A percentile compares a stretch with the other conserved stretches of the same genome.
Evolutionary conservation across 1,140 invertebrate genomes (phyloP).

Genomic region (Littorina saxatilis): DNA sequence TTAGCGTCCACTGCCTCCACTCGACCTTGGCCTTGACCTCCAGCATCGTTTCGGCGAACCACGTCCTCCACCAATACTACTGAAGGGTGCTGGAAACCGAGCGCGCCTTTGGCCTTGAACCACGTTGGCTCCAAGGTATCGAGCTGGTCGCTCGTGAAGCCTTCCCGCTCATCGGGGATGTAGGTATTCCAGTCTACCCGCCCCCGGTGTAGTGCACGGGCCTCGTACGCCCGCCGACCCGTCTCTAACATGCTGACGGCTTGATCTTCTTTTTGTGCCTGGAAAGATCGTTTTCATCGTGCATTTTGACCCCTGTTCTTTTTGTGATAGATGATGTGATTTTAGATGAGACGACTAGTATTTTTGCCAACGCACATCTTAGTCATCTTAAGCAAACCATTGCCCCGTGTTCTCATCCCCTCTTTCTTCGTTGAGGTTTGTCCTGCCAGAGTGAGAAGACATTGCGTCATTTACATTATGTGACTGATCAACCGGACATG

Average conservation of each 20-base stretch:
- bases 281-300: not conserved
- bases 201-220: not conserved
- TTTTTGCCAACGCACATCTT: not conserved
- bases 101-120: not conserved
- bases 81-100: not conserved
- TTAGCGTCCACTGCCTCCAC: not conserved
- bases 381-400: not conserved
- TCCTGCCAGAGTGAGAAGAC: too few species aligned
- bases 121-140: not conserved
- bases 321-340: not conserved
- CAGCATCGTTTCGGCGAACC: not conserved
- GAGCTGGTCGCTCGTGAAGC: not conserved
- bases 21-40: not conserved
- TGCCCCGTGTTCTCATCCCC: not conserved
- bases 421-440: not conserved
- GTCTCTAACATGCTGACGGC: slow-evolving; percentile 17
- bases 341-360: slow-evolving; percentile 1
- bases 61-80: slow-evolving; percentile 10
- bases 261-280: not conserved
- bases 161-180: slow-evolving; percentile 4
- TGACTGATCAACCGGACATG: too few species aligned
- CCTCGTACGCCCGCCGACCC: not conserved
- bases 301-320: not conserved
- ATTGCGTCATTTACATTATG: too few species aligned
- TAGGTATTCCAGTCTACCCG: not conserved